Base-by-base conservation (phyloP, 2,797 vertebrate species). In the Prionace glauca region DNA sequence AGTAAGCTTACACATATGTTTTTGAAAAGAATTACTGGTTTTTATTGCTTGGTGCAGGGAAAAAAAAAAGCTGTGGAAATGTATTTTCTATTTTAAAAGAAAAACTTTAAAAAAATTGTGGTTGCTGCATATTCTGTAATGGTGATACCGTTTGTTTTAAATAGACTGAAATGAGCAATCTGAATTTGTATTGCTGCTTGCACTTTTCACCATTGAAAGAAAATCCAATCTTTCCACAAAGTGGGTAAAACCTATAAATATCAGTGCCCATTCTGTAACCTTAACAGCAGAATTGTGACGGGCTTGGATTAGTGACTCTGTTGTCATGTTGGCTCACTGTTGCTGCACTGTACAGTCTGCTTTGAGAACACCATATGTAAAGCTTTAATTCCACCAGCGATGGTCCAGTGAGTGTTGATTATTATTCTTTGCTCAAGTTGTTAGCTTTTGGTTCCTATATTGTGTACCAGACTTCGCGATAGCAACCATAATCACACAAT, bases 1-100 rank as follows among this genome's bases (percentile, higher is more conserved):
- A 97, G 97, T 98, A 97, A 98, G 97, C 97, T 98, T 98, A 97
- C 98, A 98, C 98, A 96, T 97, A 97, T 97, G 97, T 96, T 97
- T 98, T 98, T 97, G 97, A 97, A 97, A 98, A 97, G 97, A 90
- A 90, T 62, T 36, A 45, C 60, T 62, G 36, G 36, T 84, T 24
- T 84, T 84, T 45, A 84, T 10, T 84, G 81, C 20, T 84, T 41
- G 77, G 14, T 81, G 79, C 41, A 88, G 60, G 60, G 62, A n/a
- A 36, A 91, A 65, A 91, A 91, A 36, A 91, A 65, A 91, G 62
- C 32, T 20, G 12, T 84, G 8, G 79, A 81, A 84, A 84, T 41
- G 86, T 91, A 56, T 56, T 94, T 94, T 71, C 60, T 67, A 65
- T 36, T 62, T 91, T 87, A 20, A 14, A 65, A 62, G 11, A 90